These are phyloP conservation scores for Microplitis mediator DNA, from an alignment of 1,140 invertebrate genomes.

Conservation along the genomic window DNA sequence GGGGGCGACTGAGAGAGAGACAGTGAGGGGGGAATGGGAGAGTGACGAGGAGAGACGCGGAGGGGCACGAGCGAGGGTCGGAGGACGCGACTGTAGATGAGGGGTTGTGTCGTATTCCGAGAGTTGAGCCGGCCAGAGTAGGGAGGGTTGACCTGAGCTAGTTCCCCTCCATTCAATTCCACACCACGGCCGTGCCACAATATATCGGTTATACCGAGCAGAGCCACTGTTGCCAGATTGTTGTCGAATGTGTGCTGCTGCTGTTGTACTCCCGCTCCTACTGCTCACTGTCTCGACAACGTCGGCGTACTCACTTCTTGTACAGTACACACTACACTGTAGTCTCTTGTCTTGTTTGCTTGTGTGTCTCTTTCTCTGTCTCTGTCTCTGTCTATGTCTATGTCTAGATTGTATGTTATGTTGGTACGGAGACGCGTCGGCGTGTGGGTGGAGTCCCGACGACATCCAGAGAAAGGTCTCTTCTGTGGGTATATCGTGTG, in stretches of 20 bases:
- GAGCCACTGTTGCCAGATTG: slow-evolving; percentile 60
- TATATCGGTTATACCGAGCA: slow-evolving; percentile 57
- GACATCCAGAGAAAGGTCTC: slow-evolving; percentile 24
- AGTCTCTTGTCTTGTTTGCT: background rate
- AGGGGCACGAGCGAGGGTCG: slow-evolving; percentile 33
- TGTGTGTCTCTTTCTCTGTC: too few species aligned
- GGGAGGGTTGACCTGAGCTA: slow-evolving; percentile 57
- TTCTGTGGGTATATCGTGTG: background rate
- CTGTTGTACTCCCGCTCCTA: slow-evolving; percentile 24
- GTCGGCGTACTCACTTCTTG: background rate
- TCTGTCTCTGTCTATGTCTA: background rate
- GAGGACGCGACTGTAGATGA: slow-evolving; percentile 36
- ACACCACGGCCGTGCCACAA: slow-evolving; percentile 61
- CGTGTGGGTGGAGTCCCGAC: slow-evolving; percentile 29
- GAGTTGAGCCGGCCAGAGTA: slow-evolving; percentile 31
- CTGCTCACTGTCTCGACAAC: slow-evolving; percentile 6
- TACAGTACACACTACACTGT: background rate
- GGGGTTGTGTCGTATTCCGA: slow-evolving; percentile 36
- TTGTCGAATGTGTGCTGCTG: slow-evolving; percentile 23
- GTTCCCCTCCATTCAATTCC: slow-evolving; percentile 61
- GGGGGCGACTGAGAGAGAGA: background rate
- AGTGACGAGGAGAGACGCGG: slow-evolving; percentile 7
- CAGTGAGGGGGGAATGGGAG: background rate
- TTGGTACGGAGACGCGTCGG: background rate
- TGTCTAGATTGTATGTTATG: background rate